Evolutionary conservation across 2,797 vertebrate genomes (phyloP).

Genomic region (Morelia viridis): DNA sequence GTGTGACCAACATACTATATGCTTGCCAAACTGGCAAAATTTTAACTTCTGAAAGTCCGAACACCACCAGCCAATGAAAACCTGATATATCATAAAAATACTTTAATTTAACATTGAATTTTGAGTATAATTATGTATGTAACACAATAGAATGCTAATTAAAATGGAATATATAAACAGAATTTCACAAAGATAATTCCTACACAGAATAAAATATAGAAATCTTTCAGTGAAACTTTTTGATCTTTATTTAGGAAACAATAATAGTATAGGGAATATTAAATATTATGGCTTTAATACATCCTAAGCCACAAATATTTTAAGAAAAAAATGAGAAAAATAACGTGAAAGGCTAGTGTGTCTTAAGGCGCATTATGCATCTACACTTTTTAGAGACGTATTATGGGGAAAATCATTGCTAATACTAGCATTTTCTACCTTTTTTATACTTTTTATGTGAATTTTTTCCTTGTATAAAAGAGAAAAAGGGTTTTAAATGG

Average conservation of each 20-base stretch:
- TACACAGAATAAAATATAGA: background rate
- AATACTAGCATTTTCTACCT: slow-evolving; percentile 9
- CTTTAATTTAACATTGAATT: slow-evolving; percentile 45
- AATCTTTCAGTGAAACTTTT: slow-evolving; percentile 42
- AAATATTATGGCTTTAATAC: fast-evolving
- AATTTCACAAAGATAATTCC: background rate
- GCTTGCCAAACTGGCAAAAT: slow-evolving; percentile 76
- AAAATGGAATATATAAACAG: slow-evolving; percentile 39
- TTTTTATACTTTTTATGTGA: slow-evolving; percentile 38
- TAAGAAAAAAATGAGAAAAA: background rate
- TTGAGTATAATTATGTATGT: slow-evolving; percentile 55
- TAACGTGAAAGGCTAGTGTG: background rate
- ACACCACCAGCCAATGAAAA: slow-evolving; percentile 73
- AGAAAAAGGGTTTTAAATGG: slow-evolving; percentile 39
- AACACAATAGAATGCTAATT: slow-evolving; percentile 55
- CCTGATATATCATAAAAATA: slow-evolving; percentile 67
- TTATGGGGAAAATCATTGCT: slow-evolving; percentile 6
- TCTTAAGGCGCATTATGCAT: fast-evolving
- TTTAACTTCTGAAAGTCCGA: slow-evolving; percentile 74
- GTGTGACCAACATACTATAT: slow-evolving; percentile 68
- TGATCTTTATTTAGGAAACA: slow-evolving; percentile 32
- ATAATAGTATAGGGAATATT: background rate
- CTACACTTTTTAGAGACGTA: fast-evolving
- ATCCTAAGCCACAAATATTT: background rate
- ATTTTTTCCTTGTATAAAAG: slow-evolving; percentile 45